Percentiles rank a stretch among this genome's conserved stretches.
Conservation (phyloP, 2,113 vertebrate genomes). For the Aphelocoma coerulescens region DNA sequence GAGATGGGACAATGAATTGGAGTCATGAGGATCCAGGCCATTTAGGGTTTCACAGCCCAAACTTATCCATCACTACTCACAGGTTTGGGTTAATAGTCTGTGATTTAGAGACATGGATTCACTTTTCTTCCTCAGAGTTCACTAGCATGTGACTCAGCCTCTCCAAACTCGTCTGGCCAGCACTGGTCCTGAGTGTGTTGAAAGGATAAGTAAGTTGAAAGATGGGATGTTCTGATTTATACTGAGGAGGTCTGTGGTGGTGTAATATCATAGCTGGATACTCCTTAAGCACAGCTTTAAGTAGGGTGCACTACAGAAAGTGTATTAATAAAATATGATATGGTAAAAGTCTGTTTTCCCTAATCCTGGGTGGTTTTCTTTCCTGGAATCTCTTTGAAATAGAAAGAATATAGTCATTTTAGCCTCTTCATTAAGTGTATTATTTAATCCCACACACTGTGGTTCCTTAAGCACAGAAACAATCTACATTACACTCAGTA, state of each 20-base stretch:
- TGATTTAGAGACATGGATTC: not conserved
- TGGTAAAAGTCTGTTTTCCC: slow-evolving; percentile 15
- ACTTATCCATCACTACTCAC: not conserved
- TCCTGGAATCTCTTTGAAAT: slow-evolving; percentile 46
- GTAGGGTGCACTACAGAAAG: not conserved
- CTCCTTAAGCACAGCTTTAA: slow-evolving; percentile 3
- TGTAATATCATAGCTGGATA: not conserved
- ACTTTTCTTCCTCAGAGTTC: not conserved
- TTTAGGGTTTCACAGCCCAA: not conserved
- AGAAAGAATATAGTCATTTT: slow-evolving; percentile 23
- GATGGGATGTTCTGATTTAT: slow-evolving; percentile 6
- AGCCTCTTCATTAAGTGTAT: slow-evolving; percentile 30
- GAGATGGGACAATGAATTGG: not conserved
- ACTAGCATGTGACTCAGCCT: not conserved
- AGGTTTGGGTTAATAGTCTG: not conserved
- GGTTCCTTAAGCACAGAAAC: slow-evolving; percentile 23
- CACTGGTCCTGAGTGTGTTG: not conserved
- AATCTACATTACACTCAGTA: slow-evolving; percentile 32
- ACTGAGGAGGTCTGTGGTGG: not conserved
- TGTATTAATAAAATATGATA: slow-evolving; percentile 43
- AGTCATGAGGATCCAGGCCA: not conserved
- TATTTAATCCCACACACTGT: slow-evolving; percentile 33
- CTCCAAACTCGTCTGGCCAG: not conserved
- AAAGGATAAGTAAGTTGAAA: not conserved
- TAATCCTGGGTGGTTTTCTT: slow-evolving; percentile 41